Evolutionary conservation across 2,113 vertebrate genomes (phyloP).

Genomic region (Anser brachyrhynchus): DNA sequence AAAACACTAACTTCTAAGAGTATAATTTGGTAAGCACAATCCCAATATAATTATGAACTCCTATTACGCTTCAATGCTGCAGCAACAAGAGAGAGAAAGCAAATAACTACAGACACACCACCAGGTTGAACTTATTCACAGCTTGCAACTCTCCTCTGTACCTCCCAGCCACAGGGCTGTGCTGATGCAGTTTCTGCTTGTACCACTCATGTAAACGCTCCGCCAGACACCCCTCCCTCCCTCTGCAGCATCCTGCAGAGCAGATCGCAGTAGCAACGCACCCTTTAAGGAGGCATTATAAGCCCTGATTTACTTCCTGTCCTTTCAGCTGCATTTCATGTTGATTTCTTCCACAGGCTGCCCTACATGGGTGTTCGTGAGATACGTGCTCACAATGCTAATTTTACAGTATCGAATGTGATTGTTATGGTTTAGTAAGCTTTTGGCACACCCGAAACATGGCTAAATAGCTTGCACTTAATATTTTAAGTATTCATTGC

Average conservation of each 20-base stretch:
- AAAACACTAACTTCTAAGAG: background rate
- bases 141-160: background rate
- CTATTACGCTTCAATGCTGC: background rate
- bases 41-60: background rate
- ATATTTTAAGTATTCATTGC: background rate
- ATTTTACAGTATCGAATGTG: background rate
- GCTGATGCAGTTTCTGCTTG: background rate
- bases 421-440: background rate
- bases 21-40: background rate
- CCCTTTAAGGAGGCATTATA: no score
- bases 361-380: background rate
- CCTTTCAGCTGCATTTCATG: background rate
- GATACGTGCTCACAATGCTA: background rate
- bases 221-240: background rate
- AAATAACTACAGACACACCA: background rate
- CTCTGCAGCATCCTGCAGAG: background rate
- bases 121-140: background rate
- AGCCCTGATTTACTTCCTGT: background rate
- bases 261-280: rapidly evolving
- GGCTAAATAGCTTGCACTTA: background rate
- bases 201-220: rapidly evolving
- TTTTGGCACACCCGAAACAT: background rate
- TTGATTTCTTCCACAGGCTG: background rate
- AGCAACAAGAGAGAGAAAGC: background rate
- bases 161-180: background rate